Evolutionary conservation across 1,140 invertebrate genomes (phyloP), one percentile per base, ranked within the genome.

Genomic region (Lethrus apterus): DNA sequence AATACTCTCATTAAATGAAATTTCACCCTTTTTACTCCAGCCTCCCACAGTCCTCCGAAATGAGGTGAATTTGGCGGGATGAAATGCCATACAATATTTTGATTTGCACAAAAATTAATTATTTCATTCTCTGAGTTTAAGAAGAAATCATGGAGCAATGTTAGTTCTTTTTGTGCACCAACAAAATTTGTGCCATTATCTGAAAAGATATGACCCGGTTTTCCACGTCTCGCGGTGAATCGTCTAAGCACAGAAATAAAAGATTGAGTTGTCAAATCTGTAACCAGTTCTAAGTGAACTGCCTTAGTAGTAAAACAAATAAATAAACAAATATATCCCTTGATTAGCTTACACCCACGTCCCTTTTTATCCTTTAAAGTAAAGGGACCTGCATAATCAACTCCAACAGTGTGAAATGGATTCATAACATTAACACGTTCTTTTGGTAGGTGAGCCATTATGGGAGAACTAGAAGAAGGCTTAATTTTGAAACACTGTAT

Each of bases 231-330:
- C 4, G 60, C 54, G 10, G 68, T 57, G 46, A 71, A 67, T 26
- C 66, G 29, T 18, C 62, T 29, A 3, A 72, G 35, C 9, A 56
- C 55, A 9, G 44, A 46, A 8, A 58, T 20, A 43, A 60, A 62
- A 3, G 31, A 9, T 34, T 65, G 51, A 0, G 68, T 57, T 1
- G 63, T 52, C 2, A 72, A 31, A 46, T 62, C 50, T 0, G 49
- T 54, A 0, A 70, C 66, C 1, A 70, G 21, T 54, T 74, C 69
- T n/a, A 74, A 40, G 49, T 72, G 68, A 4, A 71, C 43, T 7
- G 68, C 69, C 24, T 57, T 61, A 3, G 63, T 64, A 1, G 53
- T 24, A 24, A 70, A 63, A 44, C 69, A 72, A n/a, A 69, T 50
- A 47, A 72, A 72, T 2, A 73, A 11, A 21, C 51, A 56, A 3